These are phyloP conservation scores for Ammodytes dubius DNA, from an alignment of 2,113 vertebrate genomes.

Conservation along the genomic window DNA sequence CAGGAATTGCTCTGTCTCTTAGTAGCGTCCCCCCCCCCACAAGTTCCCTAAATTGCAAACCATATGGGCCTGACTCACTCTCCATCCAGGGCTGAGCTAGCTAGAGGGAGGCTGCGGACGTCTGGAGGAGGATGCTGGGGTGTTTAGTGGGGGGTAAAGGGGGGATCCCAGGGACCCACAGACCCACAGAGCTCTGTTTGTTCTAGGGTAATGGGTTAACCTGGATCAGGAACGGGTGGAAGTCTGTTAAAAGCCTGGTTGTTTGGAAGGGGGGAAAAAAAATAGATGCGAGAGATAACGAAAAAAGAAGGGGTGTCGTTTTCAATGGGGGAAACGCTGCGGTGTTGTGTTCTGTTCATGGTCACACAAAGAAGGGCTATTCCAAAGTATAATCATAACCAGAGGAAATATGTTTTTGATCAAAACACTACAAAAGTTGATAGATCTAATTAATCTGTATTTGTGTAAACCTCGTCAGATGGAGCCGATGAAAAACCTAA, in stretches of 20 bases:
- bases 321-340: slow-evolving; percentile 9
- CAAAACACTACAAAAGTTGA: slow-evolving; percentile 8
- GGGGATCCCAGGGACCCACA: slow-evolving; percentile 38
- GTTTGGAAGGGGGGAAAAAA: slow-evolving; percentile 31
- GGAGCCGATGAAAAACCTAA: slow-evolving; percentile 14
- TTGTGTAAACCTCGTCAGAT: slow-evolving; percentile 26
- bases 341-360: background rate
- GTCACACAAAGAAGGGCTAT: slow-evolving; percentile 33
- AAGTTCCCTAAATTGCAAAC: slow-evolving; percentile 71
- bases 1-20: slow-evolving; percentile 70
- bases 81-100: slow-evolving; percentile 12
- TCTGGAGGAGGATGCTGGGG: slow-evolving; percentile 59
- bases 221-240: slow-evolving; percentile 51
- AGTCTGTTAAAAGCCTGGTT: slow-evolving; percentile 49
- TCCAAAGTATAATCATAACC: background rate
- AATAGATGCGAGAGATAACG: slow-evolving; percentile 28
- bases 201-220: slow-evolving; percentile 64
- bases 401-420: slow-evolving; percentile 11
- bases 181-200: slow-evolving; percentile 70
- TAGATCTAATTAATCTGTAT: slow-evolving; percentile 21
- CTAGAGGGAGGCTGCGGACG: slow-evolving; percentile 33
- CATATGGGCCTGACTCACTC: slow-evolving; percentile 62
- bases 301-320: slow-evolving; percentile 23
- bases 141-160: slow-evolving; percentile 1
- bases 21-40: slow-evolving; percentile 4